phyloP scores from a whole-genome alignment of 2,797 vertebrate genomes.

The Menidia menidia region DNA sequence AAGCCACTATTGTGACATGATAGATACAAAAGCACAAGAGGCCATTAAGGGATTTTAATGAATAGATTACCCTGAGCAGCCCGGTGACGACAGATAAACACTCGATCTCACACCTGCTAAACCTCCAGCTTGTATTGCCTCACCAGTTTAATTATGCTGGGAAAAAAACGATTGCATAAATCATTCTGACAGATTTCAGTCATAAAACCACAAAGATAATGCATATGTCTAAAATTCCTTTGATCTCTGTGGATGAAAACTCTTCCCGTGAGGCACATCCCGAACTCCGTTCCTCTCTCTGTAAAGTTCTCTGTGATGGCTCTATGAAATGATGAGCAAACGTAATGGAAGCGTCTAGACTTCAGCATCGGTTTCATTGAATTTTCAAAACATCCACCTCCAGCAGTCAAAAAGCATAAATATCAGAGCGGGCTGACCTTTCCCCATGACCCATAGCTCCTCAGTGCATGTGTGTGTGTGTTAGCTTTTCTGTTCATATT shows the following conservation, averaged over 20 bases:
- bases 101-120: slow-evolving; percentile 54
- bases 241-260: neutral
- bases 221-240: neutral
- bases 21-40: slow-evolving; percentile 68
- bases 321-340: neutral
- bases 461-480: neutral
- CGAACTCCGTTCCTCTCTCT: neutral
- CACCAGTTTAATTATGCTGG: neutral
- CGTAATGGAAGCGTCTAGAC: slow-evolving; percentile 1
- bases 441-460: slow-evolving; percentile 17
- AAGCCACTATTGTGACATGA: slow-evolving; percentile 66
- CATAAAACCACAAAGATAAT: neutral
- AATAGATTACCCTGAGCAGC: slow-evolving; percentile 60
- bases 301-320: neutral
- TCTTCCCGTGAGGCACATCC: slow-evolving; percentile 3
- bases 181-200: neutral
- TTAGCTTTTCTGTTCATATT: slow-evolving; percentile 44
- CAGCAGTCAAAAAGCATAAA: slow-evolving; percentile 57
- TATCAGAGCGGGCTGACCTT: slow-evolving; percentile 62
- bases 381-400: slow-evolving; percentile 27
- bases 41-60: slow-evolving; percentile 69
- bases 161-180: neutral
- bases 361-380: slow-evolving; percentile 25
- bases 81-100: slow-evolving; percentile 66
- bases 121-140: slow-evolving; percentile 6